Conservation (phyloP, 2,888 invertebrate genomes). For the Mimas tiliae region DNA sequence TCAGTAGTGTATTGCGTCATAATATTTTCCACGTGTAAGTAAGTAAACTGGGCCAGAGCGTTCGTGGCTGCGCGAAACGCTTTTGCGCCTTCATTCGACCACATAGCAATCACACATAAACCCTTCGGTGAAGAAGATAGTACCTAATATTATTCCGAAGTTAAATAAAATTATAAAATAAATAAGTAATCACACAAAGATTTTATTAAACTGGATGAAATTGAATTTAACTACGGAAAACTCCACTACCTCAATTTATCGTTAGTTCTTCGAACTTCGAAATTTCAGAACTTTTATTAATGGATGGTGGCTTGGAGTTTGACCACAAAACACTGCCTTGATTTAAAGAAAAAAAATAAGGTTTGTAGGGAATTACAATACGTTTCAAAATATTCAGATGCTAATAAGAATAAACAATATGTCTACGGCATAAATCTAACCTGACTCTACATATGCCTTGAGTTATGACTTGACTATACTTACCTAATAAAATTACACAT, state of each 20-base stretch:
- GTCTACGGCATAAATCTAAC: no score
- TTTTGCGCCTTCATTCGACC: conserved; percentile 11
- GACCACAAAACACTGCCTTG: conserved; percentile 2
- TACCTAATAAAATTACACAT: not conserved
- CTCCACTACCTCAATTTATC: conserved; percentile 3
- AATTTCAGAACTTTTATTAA: conserved; percentile 21
- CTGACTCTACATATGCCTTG: no score
- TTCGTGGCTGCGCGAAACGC: not conserved
- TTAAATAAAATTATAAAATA: not conserved
- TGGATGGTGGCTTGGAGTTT: conserved; percentile 3
- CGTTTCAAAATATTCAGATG: not conserved
- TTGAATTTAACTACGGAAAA: conserved; percentile 6
- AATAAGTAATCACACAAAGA: not conserved
- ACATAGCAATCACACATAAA: not conserved
- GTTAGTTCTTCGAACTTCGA: not conserved
- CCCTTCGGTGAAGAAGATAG: no score
- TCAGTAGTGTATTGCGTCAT: conserved; percentile 6
- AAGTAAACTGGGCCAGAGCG: conserved; percentile 8
- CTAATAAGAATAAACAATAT: no score
- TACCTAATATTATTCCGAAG: no score
- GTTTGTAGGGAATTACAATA: not conserved
- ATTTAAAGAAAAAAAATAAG: not conserved
- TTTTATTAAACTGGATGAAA: conserved; percentile 1
- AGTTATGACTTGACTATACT: not conserved
- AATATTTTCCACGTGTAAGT: conserved; percentile 6